Percentiles rank a stretch among this genome's conserved stretches.
Evolutionary conservation across 2,797 vertebrate genomes (phyloP).

Genomic region (Ctenochaetus hawaiiensis): DNA sequence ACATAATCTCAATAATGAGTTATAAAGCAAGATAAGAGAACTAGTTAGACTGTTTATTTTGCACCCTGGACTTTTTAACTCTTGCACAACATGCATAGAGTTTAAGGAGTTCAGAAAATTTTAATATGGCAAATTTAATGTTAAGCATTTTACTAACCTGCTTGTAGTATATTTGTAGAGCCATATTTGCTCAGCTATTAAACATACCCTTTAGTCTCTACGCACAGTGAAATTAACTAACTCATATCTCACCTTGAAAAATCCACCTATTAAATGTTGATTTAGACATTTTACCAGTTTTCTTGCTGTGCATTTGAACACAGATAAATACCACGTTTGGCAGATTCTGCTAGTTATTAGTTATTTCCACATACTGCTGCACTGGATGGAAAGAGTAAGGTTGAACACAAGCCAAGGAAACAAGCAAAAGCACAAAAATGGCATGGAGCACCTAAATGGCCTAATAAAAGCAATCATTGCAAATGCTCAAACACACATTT

Average conservation of each 20-base stretch:
- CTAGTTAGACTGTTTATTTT: background rate
- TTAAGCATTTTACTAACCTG: background rate
- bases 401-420: background rate
- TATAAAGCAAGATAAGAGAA: constrained; percentile 4
- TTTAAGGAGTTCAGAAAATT: background rate
- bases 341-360: background rate
- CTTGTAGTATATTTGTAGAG: background rate
- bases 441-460: background rate
- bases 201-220: background rate
- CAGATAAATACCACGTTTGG: background rate
- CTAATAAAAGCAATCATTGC: background rate
- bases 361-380: background rate
- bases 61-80: background rate
- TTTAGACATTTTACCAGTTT: background rate
- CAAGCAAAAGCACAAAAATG: background rate
- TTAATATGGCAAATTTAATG: background rate
- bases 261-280: background rate
- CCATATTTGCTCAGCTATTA: background rate
- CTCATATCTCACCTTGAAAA: background rate
- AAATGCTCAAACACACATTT: background rate
- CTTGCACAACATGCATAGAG: background rate
- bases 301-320: background rate
- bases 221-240: background rate
- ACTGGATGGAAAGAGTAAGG: background rate
- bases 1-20: background rate